These are phyloP conservation scores for Harmothoe impar DNA, from an alignment of 2,888 invertebrate genomes.

Conservation along the genomic window DNA sequence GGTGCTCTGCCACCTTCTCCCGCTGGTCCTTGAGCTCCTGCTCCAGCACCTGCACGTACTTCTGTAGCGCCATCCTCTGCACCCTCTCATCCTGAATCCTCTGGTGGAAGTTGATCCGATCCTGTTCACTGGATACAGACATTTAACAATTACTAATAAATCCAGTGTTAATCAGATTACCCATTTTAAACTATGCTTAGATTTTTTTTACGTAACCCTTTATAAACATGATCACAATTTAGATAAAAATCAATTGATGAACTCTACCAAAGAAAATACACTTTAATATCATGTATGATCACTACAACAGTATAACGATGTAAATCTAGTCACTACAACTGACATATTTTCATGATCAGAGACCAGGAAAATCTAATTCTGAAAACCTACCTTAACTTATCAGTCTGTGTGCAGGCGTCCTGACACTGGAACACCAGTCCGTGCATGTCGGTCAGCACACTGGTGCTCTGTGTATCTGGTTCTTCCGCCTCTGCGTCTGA, in stretches of 20 bases:
- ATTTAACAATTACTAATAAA: too few species aligned
- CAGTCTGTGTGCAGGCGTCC: slow-evolving; percentile 24
- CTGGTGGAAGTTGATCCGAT: neutral
- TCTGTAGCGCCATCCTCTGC: slow-evolving; percentile 35
- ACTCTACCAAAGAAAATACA: too few species aligned
- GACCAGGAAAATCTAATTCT: neutral
- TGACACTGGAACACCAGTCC: slow-evolving; percentile 51
- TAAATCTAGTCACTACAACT: too few species aligned
- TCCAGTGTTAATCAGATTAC: too few species aligned
- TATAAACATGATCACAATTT: too few species aligned
- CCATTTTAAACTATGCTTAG: too few species aligned
- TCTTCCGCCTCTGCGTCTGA: neutral
- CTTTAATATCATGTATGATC: too few species aligned
- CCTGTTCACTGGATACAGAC: neutral
- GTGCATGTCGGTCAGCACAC: slow-evolving; percentile 31
- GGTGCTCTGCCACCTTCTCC: neutral
- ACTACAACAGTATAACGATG: too few species aligned
- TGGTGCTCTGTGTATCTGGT: neutral
- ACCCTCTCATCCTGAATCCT: slow-evolving; percentile 10
- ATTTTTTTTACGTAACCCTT: too few species aligned
- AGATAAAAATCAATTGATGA: too few species aligned
- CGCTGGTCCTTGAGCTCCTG: slow-evolving; percentile 32
- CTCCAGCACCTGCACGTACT: slow-evolving; percentile 10
- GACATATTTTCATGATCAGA: too few species aligned
- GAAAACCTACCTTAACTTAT: neutral